Evolutionary conservation across 2,888 invertebrate genomes (phyloP).

Genomic region (Mimas tiliae): DNA sequence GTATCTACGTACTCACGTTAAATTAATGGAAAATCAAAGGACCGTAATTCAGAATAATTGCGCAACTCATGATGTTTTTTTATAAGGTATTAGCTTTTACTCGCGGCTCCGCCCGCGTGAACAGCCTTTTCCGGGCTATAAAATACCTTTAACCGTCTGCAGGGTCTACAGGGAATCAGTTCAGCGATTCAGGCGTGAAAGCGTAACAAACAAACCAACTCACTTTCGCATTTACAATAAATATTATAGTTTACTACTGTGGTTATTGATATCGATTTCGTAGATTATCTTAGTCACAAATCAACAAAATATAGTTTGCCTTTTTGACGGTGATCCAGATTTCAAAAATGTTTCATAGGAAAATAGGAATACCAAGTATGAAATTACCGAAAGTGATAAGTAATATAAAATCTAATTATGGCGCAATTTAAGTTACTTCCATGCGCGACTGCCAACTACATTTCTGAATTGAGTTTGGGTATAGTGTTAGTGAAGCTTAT

Average conservation of each 20-base stretch:
- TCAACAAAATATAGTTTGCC: background rate
- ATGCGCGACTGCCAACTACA: constrained; percentile 7
- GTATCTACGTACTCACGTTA: background rate
- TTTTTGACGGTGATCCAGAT: background rate
- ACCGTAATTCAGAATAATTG: background rate
- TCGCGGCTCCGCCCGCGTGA: too few species aligned
- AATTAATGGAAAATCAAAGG: background rate
- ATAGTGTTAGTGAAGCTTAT: constrained; percentile 12
- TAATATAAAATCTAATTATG: constrained; percentile 29
- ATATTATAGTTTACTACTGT: too few species aligned
- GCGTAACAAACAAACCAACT: too few species aligned
- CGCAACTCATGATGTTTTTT: background rate
- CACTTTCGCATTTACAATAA: too few species aligned
- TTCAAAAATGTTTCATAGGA: background rate
- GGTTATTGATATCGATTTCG: too few species aligned
- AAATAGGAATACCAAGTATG: background rate
- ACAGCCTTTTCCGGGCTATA: too few species aligned
- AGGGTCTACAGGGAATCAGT: too few species aligned
- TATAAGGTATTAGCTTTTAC: too few species aligned
- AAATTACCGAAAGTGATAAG: background rate
- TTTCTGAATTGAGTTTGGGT: constrained; percentile 18
- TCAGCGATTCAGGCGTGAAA: too few species aligned
- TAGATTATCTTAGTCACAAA: background rate
- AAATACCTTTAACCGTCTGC: too few species aligned
- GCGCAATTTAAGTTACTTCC: constrained; percentile 31